Percentiles rank a stretch among this genome's conserved stretches.
phyloP scores from a whole-genome alignment of 2,113 vertebrate species.

The Fregetta grallaria region DNA sequence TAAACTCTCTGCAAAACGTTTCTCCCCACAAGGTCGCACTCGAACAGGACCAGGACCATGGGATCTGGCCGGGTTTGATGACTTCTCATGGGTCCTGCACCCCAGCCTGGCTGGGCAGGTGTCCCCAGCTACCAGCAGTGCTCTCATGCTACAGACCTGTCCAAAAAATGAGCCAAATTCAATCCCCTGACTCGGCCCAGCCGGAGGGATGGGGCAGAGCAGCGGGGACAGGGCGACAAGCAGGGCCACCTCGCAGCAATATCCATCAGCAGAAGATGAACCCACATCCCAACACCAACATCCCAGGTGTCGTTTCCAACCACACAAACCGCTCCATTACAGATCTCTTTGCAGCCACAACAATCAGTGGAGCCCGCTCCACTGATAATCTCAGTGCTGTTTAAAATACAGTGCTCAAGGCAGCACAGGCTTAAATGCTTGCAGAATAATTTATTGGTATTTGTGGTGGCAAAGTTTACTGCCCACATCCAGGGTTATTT shows the following conservation, averaged over 20 bases:
- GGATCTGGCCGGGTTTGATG: neutral
- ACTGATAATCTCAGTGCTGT: neutral
- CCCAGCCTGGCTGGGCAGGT: neutral
- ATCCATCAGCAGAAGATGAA: neutral
- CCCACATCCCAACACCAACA: neutral
- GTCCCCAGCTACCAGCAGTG: neutral
- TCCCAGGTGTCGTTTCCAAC: neutral
- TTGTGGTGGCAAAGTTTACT: neutral
- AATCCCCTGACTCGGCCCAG: neutral
- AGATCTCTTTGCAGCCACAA: neutral
- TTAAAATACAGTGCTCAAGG: neutral
- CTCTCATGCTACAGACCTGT: neutral
- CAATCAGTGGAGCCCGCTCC: neutral
- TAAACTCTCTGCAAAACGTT: rapidly evolving
- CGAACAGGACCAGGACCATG: neutral
- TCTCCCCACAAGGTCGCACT: neutral
- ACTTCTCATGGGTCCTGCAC: neutral
- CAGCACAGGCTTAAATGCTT: neutral
- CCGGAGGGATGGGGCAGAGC: neutral
- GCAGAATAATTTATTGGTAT: neutral
- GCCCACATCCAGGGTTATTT: neutral
- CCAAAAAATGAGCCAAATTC: neutral
- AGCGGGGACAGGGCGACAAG: rapidly evolving
- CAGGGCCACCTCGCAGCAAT: neutral
- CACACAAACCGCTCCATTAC: neutral